Evolutionary conservation across 2,113 vertebrate species (phyloP).

Genomic region (Acanthisitta chloris): DNA sequence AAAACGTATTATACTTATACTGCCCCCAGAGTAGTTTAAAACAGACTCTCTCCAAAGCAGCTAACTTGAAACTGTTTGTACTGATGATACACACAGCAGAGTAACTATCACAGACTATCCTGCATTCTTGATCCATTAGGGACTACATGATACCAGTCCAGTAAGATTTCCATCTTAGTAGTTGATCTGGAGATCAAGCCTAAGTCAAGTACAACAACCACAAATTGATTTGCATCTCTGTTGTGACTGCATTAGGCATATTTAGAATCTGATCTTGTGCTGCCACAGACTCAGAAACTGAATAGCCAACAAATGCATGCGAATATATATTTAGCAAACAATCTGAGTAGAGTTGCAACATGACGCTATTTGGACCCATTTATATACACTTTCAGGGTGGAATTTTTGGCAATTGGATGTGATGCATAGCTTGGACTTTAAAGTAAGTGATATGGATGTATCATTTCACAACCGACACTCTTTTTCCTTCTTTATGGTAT

Average conservation of each 20-base stretch:
- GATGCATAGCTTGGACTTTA: neutral
- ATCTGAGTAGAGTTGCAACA: neutral
- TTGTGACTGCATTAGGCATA: neutral
- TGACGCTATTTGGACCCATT: neutral
- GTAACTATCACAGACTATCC: neutral
- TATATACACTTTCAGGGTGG: neutral
- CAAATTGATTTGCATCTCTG: neutral
- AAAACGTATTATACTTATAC: neutral
- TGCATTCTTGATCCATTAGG: neutral
- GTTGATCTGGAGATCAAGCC: neutral
- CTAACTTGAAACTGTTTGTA: neutral
- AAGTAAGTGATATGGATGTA: neutral
- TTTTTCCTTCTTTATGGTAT: neutral
- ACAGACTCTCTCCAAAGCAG: neutral
- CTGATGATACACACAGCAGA: neutral
- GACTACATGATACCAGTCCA: rapidly evolving
- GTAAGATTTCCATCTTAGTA: neutral
- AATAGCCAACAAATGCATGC: neutral
- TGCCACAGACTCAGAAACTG: neutral
- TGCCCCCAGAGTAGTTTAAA: neutral
- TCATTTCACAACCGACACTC: neutral
- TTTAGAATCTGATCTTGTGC: neutral
- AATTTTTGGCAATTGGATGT: neutral
- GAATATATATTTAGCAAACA: neutral
- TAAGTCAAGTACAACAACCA: neutral